A percentile compares a stretch with the other conserved stretches of the same genome.
Conservation (phyloP, 2,797 vertebrate species). For the Sarcoramphus papa region DNA sequence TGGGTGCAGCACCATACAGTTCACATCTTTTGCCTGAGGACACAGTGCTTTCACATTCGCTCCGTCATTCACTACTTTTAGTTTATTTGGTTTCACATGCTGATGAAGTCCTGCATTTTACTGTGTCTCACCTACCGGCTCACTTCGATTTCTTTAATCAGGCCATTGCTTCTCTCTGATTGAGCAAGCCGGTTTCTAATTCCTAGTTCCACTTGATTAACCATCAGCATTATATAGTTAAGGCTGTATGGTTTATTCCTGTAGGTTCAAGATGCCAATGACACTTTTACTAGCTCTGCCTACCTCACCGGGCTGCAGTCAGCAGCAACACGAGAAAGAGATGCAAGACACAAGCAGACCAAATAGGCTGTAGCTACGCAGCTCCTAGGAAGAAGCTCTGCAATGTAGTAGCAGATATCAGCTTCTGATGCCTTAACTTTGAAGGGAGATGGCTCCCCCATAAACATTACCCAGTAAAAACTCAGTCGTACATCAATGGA, state of each 20-base stretch:
- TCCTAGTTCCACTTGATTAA: not conserved
- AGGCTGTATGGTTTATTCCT: not conserved
- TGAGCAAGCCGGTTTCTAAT: not conserved
- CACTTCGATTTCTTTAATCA: not conserved
- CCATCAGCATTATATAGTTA: not conserved
- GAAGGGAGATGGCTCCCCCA: not conserved
- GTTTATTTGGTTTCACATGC: not conserved
- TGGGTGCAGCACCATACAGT: not conserved
- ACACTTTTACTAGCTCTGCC: not conserved
- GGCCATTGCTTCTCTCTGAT: not conserved
- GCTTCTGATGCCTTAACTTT: not conserved
- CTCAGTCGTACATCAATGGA: fast-evolving
- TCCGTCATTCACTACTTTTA: fast-evolving
- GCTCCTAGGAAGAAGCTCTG: not conserved
- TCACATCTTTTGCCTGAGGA: not conserved
- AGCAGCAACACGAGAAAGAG: not conserved
- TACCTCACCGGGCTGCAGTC: fast-evolving
- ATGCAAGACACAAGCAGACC: not conserved
- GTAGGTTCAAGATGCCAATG: not conserved
- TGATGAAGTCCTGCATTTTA: not conserved
- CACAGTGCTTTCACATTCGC: not conserved
- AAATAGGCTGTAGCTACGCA: not conserved
- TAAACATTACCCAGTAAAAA: not conserved
- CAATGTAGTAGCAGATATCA: not conserved
- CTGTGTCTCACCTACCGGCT: not conserved